Evolutionary conservation across 2,797 vertebrate species (phyloP).

Genomic region (Allobates femoralis): DNA sequence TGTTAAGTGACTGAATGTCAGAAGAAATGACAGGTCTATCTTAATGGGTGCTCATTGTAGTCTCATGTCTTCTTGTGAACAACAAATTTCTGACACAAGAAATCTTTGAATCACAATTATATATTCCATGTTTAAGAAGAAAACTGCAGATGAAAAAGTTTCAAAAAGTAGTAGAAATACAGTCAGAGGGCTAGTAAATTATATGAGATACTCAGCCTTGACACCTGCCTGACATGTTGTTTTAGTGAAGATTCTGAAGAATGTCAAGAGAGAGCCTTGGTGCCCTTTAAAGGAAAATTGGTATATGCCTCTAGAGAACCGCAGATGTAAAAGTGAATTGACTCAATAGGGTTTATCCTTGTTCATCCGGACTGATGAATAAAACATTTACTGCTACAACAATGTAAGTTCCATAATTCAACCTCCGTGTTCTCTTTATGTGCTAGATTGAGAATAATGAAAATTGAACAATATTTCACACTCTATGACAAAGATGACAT

Average conservation of each 20-base stretch:
- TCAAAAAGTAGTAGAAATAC: not conserved
- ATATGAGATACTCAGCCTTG: not conserved
- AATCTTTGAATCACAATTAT: not conserved
- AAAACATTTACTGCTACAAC: constrained; percentile 63
- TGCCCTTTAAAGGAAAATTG: constrained; percentile 55
- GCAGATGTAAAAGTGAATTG: constrained; percentile 45
- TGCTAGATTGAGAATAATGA: constrained; percentile 59
- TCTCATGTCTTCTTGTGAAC: not conserved
- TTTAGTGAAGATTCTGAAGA: constrained; percentile 41
- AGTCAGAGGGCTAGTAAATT: not conserved
- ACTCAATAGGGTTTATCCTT: constrained; percentile 55
- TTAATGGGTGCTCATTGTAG: too few species aligned
- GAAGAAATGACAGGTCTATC: too few species aligned
- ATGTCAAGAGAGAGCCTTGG: constrained; percentile 49
- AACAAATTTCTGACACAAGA: not conserved
- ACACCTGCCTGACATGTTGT: constrained; percentile 39
- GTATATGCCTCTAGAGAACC: constrained; percentile 47
- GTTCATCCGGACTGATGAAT: constrained; percentile 60
- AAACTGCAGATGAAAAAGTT: not conserved
- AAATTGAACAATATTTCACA: constrained; percentile 61
- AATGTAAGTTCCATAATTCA: constrained; percentile 62
- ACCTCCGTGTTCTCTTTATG: constrained; percentile 37
- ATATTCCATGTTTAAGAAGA: not conserved
- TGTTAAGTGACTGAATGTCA: too few species aligned
- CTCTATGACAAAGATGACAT: constrained; percentile 61